These are phyloP conservation scores for Toxostoma redivivum DNA, from an alignment of 2,113 vertebrate genomes.

Conservation along the genomic window DNA sequence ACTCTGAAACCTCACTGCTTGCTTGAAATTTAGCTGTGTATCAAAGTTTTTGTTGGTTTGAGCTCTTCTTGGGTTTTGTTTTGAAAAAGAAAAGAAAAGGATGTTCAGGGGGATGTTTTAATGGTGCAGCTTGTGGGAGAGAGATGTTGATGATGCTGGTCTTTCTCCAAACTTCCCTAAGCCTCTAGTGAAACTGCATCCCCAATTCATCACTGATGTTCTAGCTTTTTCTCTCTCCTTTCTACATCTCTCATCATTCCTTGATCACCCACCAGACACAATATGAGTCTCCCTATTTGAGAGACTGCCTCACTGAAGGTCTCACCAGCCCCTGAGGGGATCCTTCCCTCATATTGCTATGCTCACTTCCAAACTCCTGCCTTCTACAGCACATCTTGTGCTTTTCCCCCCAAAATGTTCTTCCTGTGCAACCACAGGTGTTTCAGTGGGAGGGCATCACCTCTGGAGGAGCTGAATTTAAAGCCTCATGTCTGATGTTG, in stretches of 20 bases:
- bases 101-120: background rate
- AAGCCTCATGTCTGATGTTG: background rate
- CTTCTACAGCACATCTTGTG: background rate
- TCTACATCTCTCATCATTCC: background rate
- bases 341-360: background rate
- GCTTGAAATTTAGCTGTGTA: background rate
- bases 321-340: background rate
- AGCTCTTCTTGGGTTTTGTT: background rate
- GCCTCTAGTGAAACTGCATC: background rate
- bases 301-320: background rate
- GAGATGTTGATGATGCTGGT: accelerated
- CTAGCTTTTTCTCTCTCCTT: background rate
- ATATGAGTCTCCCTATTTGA: background rate
- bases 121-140: background rate
- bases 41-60: background rate
- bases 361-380: background rate
- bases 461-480: background rate
- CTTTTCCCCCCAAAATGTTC: background rate
- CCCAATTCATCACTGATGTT: accelerated
- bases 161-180: background rate
- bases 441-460: background rate
- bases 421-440: background rate
- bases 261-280: background rate
- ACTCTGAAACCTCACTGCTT: background rate
- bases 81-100: background rate